A percentile compares a stretch with the other conserved stretches of the same genome.
These are phyloP conservation scores for Cylindroiulus punctatus DNA, from an alignment of 2,888 invertebrate genomes.

Conservation along the genomic window DNA sequence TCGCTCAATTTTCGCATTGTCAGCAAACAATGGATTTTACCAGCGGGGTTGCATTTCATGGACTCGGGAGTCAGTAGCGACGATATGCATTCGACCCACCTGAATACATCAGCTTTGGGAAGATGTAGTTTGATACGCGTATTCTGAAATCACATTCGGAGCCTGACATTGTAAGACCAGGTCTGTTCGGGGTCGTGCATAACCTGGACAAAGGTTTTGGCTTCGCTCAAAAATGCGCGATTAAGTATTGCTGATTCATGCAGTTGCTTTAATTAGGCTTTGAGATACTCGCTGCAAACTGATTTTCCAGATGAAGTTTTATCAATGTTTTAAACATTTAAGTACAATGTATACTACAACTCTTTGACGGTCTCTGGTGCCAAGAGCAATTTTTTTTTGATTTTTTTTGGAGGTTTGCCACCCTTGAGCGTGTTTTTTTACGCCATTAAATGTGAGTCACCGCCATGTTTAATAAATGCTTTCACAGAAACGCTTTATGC, in stretches of 20 bases:
- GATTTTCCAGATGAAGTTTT: not conserved
- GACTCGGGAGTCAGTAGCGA: not conserved
- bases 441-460: slow-evolving; percentile 4
- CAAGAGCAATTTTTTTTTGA: not conserved
- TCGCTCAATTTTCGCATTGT: slow-evolving; percentile 5
- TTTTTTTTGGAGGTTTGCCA: slow-evolving; percentile 7
- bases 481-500: slow-evolving; percentile 8
- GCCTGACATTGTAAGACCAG: not conserved
- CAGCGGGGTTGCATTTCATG: not conserved
- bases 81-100: not conserved
- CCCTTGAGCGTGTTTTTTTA: not conserved
- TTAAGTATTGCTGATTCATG: not conserved
- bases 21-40: not conserved
- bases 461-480: slow-evolving; percentile 18
- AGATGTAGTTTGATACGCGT: not conserved
- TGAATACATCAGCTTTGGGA: not conserved
- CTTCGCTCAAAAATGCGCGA: no score
- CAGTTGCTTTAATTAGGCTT: not conserved
- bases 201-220: no score
- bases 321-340: not conserved
- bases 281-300: not conserved
- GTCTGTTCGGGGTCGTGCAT: no score
- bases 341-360: not conserved
- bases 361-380: not conserved
- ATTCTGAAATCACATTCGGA: not conserved